Evolutionary conservation across 2,797 vertebrate genomes (phyloP), one percentile per base, ranked within the genome.

Genomic region (Gastrophryne carolinensis): DNA sequence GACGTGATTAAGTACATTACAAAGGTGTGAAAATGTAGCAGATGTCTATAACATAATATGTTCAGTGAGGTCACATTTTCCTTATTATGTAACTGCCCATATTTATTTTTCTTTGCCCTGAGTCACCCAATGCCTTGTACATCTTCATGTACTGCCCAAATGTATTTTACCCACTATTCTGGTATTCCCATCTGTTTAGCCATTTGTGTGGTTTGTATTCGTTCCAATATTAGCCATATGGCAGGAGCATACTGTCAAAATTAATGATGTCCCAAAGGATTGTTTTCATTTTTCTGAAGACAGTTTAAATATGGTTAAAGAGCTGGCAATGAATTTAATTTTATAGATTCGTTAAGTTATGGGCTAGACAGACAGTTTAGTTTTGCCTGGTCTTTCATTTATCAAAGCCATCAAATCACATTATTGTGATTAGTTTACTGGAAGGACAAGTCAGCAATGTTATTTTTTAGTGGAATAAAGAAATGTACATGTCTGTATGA

Each of bases 221-320:
- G 73, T 85, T 85, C 78, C 72, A 86, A 69, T 82, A 79, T 85
- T 87, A 85, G 75, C 81, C 84, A 84, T 83, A 82, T 86, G 86
- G 84, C 69, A 85, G 81, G 82, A 73, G 79, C 4, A 32, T 62
- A 78, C 65, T 82, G 77, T 80, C 66, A 58, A 83, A 82, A 81
- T 72, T 82, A 83, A 85, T 83, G 75, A 86, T 84, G 80, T 82
- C 66, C 82, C 83, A 77, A 71, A 56, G 78, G 83, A 78, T 84
- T 76, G n/a, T 78, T 61, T 80, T 78, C 69, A 79, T 61, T 79
- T 79, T 69, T 78, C 34, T 47, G 73, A 60, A 75, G 64, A 68
- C 64, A 75, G 30, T 68, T 37, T 60, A 56, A 75, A 68, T 68
- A 68, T 75, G 53, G 23, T 75, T 52, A 49, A 68, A 73, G 26